phyloP scores from a whole-genome alignment of 2,113 vertebrate genomes.

The Callipepla squamata region DNA sequence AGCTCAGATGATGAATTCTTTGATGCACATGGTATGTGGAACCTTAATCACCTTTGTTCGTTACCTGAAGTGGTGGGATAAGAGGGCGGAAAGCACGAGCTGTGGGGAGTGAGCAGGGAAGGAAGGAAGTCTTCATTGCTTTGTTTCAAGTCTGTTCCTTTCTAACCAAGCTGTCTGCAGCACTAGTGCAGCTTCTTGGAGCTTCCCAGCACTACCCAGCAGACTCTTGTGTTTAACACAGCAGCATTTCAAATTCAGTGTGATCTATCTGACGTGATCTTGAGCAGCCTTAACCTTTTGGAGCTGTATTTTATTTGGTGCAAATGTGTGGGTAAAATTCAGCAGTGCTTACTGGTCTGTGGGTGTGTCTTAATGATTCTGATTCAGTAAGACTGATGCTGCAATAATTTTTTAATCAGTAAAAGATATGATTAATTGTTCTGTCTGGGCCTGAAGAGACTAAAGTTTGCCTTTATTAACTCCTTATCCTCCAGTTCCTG shows the following conservation, averaged over 20 bases:
- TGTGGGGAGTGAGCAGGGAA: not conserved
- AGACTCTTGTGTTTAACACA: not conserved
- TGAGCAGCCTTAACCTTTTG: not conserved
- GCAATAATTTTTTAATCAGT: constrained; percentile 27
- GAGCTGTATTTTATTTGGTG: not conserved
- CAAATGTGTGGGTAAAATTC: not conserved
- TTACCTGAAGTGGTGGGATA: constrained; percentile 32
- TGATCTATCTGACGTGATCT: not conserved
- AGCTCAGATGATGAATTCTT: constrained; percentile 97
- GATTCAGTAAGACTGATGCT: not conserved
- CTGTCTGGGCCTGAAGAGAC: constrained; percentile 1
- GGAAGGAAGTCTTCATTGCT: constrained; percentile 17
- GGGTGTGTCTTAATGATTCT: constrained; percentile 19
- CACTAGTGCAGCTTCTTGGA: not conserved
- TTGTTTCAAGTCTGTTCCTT: constrained; percentile 8
- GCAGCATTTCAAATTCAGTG: not conserved
- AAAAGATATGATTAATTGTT: not conserved
- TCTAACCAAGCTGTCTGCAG: not conserved
- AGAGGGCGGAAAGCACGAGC: constrained; percentile 12
- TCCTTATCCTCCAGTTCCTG: not conserved
- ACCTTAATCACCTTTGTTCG: not conserved
- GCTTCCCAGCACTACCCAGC: constrained; percentile 9
- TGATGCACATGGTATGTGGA: constrained; percentile 89
- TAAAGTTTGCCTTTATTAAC: constrained; percentile 28
- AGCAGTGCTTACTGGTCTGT: not conserved